Conservation (phyloP, 2,113 vertebrate genomes). For the Brienomyrus longianalis region DNA sequence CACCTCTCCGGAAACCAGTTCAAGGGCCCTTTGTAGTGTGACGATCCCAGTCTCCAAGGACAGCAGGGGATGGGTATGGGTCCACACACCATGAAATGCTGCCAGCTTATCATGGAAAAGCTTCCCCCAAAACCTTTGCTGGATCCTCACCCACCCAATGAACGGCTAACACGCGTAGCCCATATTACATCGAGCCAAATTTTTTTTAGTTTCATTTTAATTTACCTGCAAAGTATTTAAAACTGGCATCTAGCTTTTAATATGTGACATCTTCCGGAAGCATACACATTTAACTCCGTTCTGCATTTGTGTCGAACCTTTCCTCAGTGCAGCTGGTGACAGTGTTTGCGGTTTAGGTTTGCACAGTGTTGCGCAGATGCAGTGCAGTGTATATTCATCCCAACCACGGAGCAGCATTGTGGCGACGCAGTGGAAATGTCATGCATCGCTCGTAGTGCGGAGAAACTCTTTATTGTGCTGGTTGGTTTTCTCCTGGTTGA, state of each 20-base stretch:
- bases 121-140: not conserved
- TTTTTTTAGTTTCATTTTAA: conserved; percentile 20
- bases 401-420: not conserved
- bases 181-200: not conserved
- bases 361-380: not conserved
- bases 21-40: conserved; percentile 76
- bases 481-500: conserved; percentile 30
- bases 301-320: not conserved
- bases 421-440: conserved; percentile 21
- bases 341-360: not conserved
- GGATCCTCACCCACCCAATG: not conserved
- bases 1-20: conserved; percentile 81
- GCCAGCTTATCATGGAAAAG: not conserved
- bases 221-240: conserved; percentile 35
- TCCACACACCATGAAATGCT: not conserved
- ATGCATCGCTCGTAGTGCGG: conserved; percentile 18
- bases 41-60: not conserved
- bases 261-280: conserved; percentile 25
- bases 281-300: not conserved
- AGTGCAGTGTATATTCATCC: not conserved
- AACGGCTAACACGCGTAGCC: not conserved
- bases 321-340: not conserved
- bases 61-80: not conserved
- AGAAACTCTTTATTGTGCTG: conserved; percentile 35
- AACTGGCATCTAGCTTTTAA: conserved; percentile 52